Base-by-base conservation (phyloP, 2,888 invertebrate species). In the Drosophila kambysellisi region DNA sequence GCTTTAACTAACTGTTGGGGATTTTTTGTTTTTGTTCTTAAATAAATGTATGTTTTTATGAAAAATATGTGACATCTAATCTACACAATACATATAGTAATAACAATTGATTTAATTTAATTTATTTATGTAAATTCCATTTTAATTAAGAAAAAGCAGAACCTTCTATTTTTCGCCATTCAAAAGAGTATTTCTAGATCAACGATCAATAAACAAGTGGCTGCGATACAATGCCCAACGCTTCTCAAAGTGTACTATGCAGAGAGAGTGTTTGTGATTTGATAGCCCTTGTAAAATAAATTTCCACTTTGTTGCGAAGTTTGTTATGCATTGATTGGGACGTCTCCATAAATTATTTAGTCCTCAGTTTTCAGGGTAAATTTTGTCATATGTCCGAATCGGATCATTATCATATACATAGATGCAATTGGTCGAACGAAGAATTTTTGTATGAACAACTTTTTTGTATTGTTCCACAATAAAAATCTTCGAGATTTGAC, bases 191-290 rank as follows among this genome's bases (percentile, higher is more conserved):
- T 63, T 30, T 25, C 6, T 17, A 12, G 39, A 60, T 53, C 56
- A 76, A 63, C 12, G 25, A 25, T 39, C 29, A 33, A 35, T 17
- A 53, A 70, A 77, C 74, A 77, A 76, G 76, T 77, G 74, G 53
- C 63, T 64, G 60, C 43, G 17, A 6, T 63, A 37, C 17, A 30
- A 29, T 52, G 39, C 25, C 51, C 65, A 56, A 46, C 73, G 76
- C 63, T 57, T 1, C 37, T 56, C 59, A 72, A 75, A 68, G 76
- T 62, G 43, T 56, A 30, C 30, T 29, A 41, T 53, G 72, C 68
- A 64, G 57, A 41, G 35, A 7, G 35, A 50, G 43, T 25, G 65
- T 29, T 54, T 46, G 15, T 8, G 8, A 46, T 46, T 46, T 46
- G 4, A 8, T 15, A 15, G 15, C 46, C 25, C 25, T 25, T 25